These are phyloP conservation scores for Apodemia duryi DNA, from an alignment of 2,888 invertebrate genomes.

Conservation along the genomic window DNA sequence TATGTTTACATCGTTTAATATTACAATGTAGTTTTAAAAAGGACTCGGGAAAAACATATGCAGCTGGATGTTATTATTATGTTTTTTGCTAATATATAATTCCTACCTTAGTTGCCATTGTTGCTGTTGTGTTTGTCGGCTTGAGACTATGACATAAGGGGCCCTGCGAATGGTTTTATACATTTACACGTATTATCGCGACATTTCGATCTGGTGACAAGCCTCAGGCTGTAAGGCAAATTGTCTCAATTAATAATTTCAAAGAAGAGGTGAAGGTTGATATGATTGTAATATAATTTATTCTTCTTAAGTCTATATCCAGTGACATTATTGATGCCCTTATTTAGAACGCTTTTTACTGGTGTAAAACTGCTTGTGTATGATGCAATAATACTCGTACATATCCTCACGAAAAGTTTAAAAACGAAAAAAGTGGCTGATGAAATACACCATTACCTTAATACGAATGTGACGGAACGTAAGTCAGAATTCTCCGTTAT, in stretches of 20 bases:
- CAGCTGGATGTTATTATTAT: too few species aligned
- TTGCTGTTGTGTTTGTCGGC: constrained; percentile 46
- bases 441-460: too few species aligned
- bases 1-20: too few species aligned
- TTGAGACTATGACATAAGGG: constrained; percentile 47
- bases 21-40: too few species aligned
- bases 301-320: not conserved
- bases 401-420: too few species aligned
- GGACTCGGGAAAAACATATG: too few species aligned
- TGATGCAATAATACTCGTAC: not conserved
- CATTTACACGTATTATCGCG: constrained; percentile 36
- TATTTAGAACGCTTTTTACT: not conserved
- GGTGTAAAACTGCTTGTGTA: not conserved
- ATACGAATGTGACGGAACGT: too few species aligned
- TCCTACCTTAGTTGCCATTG: constrained; percentile 62
- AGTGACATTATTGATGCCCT: constrained; percentile 7
- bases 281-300: not conserved
- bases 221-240: constrained; percentile 1
- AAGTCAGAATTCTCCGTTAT: too few species aligned
- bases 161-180: constrained; percentile 55
- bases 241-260: constrained; percentile 14
- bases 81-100: not conserved
- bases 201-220: constrained; percentile 37
- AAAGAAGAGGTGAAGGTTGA: constrained; percentile 1
- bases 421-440: not conserved